These are phyloP conservation scores for Plusia festucae DNA, from an alignment of 2,888 invertebrate genomes.

Conservation along the genomic window DNA sequence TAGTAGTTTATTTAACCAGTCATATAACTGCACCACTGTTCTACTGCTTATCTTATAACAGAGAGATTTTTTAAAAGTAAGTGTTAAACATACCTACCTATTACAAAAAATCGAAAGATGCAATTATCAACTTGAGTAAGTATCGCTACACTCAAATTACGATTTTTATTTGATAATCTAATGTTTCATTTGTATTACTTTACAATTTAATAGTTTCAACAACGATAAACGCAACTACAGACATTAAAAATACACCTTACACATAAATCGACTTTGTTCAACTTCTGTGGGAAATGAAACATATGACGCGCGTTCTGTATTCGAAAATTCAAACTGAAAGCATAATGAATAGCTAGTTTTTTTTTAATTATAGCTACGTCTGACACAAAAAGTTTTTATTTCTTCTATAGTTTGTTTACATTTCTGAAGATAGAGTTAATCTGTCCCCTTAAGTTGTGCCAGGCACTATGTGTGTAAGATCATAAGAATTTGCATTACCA, in stretches of 20 bases:
- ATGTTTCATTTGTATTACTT: not conserved
- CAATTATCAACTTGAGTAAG: too few species aligned
- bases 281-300: constrained; percentile 31
- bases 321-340: not conserved
- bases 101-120: too few species aligned
- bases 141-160: not conserved
- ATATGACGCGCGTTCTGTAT: constrained; percentile 16
- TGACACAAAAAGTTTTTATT: not conserved
- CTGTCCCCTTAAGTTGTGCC: constrained; percentile 12
- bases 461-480: constrained; percentile 28
- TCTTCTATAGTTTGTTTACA: constrained; percentile 15
- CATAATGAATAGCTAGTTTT: not conserved
- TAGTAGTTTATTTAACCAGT: too few species aligned
- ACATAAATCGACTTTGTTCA: constrained; percentile 11
- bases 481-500: constrained; percentile 40
- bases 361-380: too few species aligned
- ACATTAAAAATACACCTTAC: constrained; percentile 14
- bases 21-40: too few species aligned
- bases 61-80: too few species aligned
- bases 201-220: constrained; percentile 5
- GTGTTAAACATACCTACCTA: too few species aligned
- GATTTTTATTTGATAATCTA: not conserved
- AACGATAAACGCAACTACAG: constrained; percentile 2
- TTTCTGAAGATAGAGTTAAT: constrained; percentile 19
- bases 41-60: too few species aligned